A percentile compares a stretch with the other conserved stretches of the same genome.
Conservation (phyloP, 2,113 vertebrate genomes). For the Heteronetta atricapilla region DNA sequence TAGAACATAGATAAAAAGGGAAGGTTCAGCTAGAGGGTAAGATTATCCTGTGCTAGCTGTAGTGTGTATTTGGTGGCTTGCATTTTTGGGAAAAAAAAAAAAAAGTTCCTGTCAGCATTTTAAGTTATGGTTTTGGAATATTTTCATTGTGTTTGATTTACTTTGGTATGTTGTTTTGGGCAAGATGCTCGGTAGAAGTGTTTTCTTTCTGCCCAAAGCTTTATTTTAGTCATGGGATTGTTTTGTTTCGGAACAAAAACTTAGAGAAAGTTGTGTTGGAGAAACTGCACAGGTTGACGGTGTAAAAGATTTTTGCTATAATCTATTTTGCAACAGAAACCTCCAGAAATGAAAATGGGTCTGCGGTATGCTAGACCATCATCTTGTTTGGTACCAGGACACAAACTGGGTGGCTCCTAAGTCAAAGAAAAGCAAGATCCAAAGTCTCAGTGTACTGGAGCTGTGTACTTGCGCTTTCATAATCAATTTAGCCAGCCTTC, state of each 20-base stretch:
- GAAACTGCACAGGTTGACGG: conserved; percentile 44
- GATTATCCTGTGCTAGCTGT: conserved; percentile 20
- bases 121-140: conserved; percentile 21
- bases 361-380: background rate
- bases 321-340: background rate
- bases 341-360: background rate
- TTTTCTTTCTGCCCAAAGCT: conserved; percentile 14
- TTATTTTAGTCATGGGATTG: conserved; percentile 48
- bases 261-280: background rate
- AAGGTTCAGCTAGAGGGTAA: conserved; percentile 52
- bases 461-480: background rate
- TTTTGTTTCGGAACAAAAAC: conserved; percentile 53
- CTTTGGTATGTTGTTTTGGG: conserved; percentile 59
- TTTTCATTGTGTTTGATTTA: conserved; percentile 45
- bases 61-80: background rate
- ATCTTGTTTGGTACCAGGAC: background rate
- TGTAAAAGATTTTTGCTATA: background rate
- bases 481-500: too few species aligned
- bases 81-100: background rate
- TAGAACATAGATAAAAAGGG: conserved; percentile 56
- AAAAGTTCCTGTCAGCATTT: background rate
- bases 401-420: background rate
- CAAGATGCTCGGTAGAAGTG: conserved; percentile 36
- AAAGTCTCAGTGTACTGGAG: background rate
- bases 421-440: background rate